phyloP scores from a whole-genome alignment of 1,140 invertebrate genomes.

The Bactericera cockerelli region DNA sequence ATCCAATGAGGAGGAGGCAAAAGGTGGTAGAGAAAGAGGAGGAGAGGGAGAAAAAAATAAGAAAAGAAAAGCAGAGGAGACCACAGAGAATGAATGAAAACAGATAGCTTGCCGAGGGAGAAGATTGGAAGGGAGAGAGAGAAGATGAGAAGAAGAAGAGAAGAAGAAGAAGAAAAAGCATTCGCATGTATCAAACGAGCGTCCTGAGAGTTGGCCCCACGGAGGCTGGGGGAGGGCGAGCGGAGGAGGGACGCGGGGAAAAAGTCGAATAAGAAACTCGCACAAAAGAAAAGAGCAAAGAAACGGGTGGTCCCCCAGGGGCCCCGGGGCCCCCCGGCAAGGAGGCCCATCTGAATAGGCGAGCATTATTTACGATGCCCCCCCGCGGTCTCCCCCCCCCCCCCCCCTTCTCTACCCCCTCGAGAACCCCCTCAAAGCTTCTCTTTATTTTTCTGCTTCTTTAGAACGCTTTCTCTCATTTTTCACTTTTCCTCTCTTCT shows the following conservation, averaged over 20 bases:
- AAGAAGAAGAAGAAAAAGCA: neutral
- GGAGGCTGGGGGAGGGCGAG: too few relatives aligned
- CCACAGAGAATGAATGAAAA: too few relatives aligned
- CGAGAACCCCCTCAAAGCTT: too few relatives aligned
- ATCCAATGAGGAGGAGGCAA: too few relatives aligned
- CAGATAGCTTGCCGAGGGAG: too few relatives aligned
- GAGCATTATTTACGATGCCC: neutral
- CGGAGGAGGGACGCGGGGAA: neutral
- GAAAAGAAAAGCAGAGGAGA: too few relatives aligned
- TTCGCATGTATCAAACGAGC: constrained; percentile 7
- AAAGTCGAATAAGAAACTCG: neutral
- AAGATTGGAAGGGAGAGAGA: neutral
- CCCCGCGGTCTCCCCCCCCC: too few relatives aligned
- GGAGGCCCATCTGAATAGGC: constrained; percentile 1
- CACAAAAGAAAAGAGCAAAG: neutral
- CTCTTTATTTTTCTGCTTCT: too few relatives aligned
- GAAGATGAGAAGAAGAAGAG: neutral
- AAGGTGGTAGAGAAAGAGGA: too few relatives aligned
- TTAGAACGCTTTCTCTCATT: constrained; percentile 1
- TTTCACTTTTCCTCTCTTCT: constrained; percentile 2
- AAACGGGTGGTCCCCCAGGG: neutral
- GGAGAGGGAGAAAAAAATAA: too few relatives aligned
- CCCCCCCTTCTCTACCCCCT: constrained; percentile 11
- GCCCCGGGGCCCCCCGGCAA: neutral
- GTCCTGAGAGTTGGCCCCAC: neutral